Evolutionary conservation across 1,140 invertebrate genomes (phyloP), one percentile per base, ranked within the genome.

Genomic region (Drosophila oshimai): DNA sequence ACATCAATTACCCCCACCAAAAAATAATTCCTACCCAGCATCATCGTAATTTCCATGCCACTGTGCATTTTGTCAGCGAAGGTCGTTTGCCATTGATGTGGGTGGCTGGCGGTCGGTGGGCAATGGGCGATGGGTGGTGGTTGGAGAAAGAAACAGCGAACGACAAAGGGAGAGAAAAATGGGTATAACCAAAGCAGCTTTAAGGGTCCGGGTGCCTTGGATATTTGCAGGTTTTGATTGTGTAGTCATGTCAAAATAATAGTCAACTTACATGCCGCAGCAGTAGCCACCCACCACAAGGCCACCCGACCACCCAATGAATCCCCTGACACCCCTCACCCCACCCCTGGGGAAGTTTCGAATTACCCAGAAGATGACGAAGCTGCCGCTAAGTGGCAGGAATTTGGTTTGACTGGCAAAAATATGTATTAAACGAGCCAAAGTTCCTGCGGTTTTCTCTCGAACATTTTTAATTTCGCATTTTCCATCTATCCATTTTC

Each of bases 221-320:
- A 89, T 87, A 83, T 87, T 80, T 89, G 68, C 81, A 74, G 81
- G 81, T 84, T 89, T 84, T 89, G 87, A 87, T 89, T 89, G 81
- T 89, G 87, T 89, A 87, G 81, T 84, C 81, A 89, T 89, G 87
- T 89, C 87, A 89, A 79, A 89, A 89, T 89, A 89, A 89, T 89
- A 89, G 87, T 89, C 87, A 89, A 89, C 87, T 89, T 87, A 89
- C 84, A 89, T 89, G 79, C 86, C 87, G 68, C 86, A 84, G 45
- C 28, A 54, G 65, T 31, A 53, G 53, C 46, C 45, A 34, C 41
- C 75, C 72, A 54, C 45, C 55, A 39, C 17, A 46, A 55, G 46
- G 41, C 24, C 33, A 53, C 36, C 33, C 26, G 18, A 5, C 17
- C 28, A 29, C 47, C n/a, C n/a, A n/a, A n/a, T n/a, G n/a, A 29